Conservation (phyloP, 2,113 vertebrate species). For the Taurulus bubalis region DNA sequence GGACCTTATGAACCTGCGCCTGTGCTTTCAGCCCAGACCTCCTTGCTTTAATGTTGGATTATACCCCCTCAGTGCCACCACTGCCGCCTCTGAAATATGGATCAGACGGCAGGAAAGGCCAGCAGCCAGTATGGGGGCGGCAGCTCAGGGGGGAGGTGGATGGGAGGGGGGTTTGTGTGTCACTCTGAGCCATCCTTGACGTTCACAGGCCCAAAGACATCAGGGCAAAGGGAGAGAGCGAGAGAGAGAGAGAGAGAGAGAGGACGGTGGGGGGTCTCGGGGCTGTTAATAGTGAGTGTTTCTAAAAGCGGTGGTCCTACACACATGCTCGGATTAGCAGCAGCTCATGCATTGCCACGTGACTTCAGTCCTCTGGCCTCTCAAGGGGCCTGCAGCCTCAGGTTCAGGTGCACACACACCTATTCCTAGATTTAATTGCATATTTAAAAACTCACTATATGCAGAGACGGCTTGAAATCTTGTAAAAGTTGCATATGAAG, state of each 20-base stretch:
- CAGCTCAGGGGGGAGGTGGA: slow-evolving; percentile 59
- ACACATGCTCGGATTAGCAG: slow-evolving; percentile 33
- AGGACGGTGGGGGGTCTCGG: slow-evolving; percentile 56
- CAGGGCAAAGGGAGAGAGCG: slow-evolving; percentile 38
- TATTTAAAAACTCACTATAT: neutral
- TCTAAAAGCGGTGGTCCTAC: slow-evolving; percentile 46
- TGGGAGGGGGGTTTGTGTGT: slow-evolving; percentile 52
- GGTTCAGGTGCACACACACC: neutral
- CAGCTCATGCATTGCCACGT: slow-evolving; percentile 23
- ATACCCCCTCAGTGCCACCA: slow-evolving; percentile 77
- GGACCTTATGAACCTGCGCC: slow-evolving; percentile 70
- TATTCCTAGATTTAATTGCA: slow-evolving; percentile 6
- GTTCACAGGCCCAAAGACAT: slow-evolving; percentile 63
- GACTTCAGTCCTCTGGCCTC: slow-evolving; percentile 14
- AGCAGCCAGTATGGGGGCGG: slow-evolving; percentile 78
- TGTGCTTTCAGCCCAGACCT: slow-evolving; percentile 67
- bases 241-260: slow-evolving; percentile 30
- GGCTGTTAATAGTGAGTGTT: slow-evolving; percentile 55
- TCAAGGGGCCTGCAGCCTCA: slow-evolving; percentile 1
- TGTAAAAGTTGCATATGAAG: neutral
- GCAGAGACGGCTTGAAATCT: neutral
- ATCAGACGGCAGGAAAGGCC: slow-evolving; percentile 82
- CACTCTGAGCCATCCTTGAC: slow-evolving; percentile 69
- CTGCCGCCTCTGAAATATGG: slow-evolving; percentile 82
- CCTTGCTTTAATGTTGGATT: slow-evolving; percentile 81